Conservation (phyloP, 1,140 invertebrate species). For the Drosophila truncata region DNA sequence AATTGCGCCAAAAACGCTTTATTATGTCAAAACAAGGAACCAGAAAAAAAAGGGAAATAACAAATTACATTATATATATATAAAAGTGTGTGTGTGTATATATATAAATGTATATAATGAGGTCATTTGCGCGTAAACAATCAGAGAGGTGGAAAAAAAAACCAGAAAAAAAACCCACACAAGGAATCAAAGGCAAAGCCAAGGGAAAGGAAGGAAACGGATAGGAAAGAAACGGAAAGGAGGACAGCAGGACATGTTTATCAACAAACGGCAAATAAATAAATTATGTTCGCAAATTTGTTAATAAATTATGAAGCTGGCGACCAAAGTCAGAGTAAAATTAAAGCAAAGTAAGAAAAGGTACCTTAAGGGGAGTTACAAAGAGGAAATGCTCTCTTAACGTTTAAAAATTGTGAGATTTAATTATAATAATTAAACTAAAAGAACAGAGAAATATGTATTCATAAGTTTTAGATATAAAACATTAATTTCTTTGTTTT, state of each 20-base stretch:
- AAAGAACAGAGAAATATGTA: too few relatives aligned
- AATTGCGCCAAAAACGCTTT: conserved; percentile 76
- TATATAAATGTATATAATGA: conserved; percentile 59
- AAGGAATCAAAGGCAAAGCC: not conserved
- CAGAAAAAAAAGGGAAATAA: conserved; percentile 33
- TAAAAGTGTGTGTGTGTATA: not conserved
- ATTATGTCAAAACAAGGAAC: conserved; percentile 72
- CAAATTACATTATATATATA: conserved; percentile 71
- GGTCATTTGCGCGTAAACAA: conserved; percentile 83
- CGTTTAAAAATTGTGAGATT: too few relatives aligned
- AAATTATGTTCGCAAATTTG: conserved; percentile 72
- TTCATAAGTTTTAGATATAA: too few relatives aligned
- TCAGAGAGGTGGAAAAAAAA: conserved; percentile 35
- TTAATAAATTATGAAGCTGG: conserved; percentile 70
- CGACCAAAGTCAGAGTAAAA: conserved; percentile 27
- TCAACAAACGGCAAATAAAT: conserved; percentile 80
- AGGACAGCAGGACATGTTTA: conserved; percentile 62
- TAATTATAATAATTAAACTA: not conserved
- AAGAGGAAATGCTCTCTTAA: not conserved
- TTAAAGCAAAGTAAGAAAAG: conserved; percentile 12
- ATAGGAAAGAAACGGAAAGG: conserved; percentile 5
- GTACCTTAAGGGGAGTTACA: too few relatives aligned
- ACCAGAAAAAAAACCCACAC: not conserved
- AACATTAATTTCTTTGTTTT: too few relatives aligned
- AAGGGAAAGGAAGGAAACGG: not conserved